Percentiles rank a stretch among this genome's conserved stretches.
phyloP scores from a whole-genome alignment of 1,140 invertebrate genomes.

The Yoshiicerus persimilis region DNA sequence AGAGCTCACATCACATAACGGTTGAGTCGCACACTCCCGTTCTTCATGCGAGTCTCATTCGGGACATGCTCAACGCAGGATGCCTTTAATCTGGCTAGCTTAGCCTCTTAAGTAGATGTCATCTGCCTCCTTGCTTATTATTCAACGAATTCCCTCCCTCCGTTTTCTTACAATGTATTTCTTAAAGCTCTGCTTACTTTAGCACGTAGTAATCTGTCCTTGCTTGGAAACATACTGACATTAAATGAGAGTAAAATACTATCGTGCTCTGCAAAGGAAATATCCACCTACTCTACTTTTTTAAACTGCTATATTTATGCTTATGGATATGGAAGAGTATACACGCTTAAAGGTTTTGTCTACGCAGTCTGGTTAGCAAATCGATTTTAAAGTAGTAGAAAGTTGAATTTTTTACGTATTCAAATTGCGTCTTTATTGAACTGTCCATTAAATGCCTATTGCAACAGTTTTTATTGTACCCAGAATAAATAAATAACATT shows the following conservation, averaged over 20 bases:
- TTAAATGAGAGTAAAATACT: neutral
- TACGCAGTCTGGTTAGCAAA: no score
- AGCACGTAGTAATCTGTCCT: neutral
- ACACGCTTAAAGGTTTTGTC: neutral
- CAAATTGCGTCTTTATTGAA: no score
- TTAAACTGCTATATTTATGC: neutral
- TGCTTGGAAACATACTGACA: neutral
- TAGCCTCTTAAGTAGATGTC: slow-evolving; percentile 12
- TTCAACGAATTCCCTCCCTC: neutral
- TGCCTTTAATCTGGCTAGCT: slow-evolving; percentile 5
- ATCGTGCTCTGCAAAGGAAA: neutral
- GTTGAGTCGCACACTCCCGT: neutral
- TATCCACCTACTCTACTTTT: neutral
- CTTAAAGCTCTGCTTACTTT: neutral
- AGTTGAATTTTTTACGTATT: no score
- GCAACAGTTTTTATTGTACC: no score
- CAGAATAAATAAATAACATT: no score
- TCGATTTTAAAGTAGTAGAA: no score
- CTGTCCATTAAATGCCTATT: no score
- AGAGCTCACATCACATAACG: neutral
- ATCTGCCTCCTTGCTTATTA: neutral
- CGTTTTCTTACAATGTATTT: neutral
- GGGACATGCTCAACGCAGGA: neutral
- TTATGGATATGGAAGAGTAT: neutral
- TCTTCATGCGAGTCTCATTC: neutral